phyloP scores from a whole-genome alignment of 2,797 vertebrate genomes.

The Amblyopsis hoosieri region DNA sequence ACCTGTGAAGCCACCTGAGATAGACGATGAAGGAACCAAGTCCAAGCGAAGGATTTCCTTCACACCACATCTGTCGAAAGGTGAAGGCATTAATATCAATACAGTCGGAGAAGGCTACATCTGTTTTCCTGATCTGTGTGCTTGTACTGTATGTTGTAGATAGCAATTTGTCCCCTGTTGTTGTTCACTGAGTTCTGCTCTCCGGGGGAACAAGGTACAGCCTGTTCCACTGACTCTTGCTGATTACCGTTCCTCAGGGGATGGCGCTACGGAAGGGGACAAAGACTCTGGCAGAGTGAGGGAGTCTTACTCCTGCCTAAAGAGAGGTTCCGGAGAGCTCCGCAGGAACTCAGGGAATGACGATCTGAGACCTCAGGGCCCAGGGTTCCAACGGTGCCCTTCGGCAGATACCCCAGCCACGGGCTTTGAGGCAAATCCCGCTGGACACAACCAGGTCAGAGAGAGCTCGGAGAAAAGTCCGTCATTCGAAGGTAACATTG shows the following conservation, averaged over 20 bases:
- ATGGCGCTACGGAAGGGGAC: conserved; percentile 69
- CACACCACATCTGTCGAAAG: conserved; percentile 86
- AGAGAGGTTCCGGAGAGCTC: conserved; percentile 80
- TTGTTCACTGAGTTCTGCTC: conserved; percentile 32
- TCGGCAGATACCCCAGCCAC: conserved; percentile 73
- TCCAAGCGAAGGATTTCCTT: conserved; percentile 89
- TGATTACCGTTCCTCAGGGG: conserved; percentile 66
- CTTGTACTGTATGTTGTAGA: conserved; percentile 4
- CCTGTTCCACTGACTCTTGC: conserved; percentile 56
- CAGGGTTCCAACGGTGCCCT: conserved; percentile 77
- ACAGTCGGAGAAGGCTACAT: neutral
- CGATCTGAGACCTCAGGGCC: conserved; percentile 81
- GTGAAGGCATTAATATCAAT: conserved; percentile 70
- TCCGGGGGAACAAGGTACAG: conserved; percentile 27
- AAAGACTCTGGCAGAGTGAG: conserved; percentile 75
- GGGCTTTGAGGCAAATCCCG: conserved; percentile 75
- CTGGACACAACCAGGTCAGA: conserved; percentile 69
- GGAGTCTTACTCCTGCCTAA: conserved; percentile 80
- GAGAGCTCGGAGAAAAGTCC: conserved; percentile 73
- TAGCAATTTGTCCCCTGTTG: conserved; percentile 39
- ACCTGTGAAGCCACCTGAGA: conserved; percentile 83
- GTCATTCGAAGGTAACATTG: conserved; percentile 84
- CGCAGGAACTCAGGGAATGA: conserved; percentile 80
- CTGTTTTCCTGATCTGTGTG: conserved; percentile 2
- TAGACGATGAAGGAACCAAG: conserved; percentile 81